Evolutionary conservation across 2,797 vertebrate species (phyloP).

Genomic region (Sebastes taczanowskii): DNA sequence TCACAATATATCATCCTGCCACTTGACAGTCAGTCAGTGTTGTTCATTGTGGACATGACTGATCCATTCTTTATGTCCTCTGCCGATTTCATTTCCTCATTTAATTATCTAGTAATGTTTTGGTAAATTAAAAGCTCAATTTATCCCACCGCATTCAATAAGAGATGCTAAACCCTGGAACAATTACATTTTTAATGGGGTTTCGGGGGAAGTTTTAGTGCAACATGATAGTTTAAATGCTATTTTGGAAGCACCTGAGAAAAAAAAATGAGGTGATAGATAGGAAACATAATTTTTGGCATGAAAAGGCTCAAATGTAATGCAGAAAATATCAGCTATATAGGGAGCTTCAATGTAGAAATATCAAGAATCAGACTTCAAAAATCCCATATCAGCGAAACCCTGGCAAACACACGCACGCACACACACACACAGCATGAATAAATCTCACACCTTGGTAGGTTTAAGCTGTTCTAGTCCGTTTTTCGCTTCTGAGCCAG

Average conservation of each 20-base stretch:
- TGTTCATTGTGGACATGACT: neutral
- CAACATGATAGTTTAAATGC: constrained; percentile 9
- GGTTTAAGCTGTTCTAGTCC: constrained; percentile 64
- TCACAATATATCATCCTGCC: neutral
- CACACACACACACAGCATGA: constrained; percentile 14
- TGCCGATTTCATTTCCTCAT: constrained; percentile 21
- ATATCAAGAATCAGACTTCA: constrained; percentile 36
- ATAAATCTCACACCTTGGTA: constrained; percentile 71
- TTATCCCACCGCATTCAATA: constrained; percentile 26
- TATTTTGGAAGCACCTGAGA: constrained; percentile 6
- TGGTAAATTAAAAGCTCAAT: constrained; percentile 49
- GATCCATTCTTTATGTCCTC: constrained; percentile 4
- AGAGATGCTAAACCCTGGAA: constrained; percentile 31
- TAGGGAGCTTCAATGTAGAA: constrained; percentile 6
- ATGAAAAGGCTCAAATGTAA: constrained; percentile 19
- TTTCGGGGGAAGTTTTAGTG: constrained; percentile 38
- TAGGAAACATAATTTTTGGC: constrained; percentile 7
- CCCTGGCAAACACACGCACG: constrained; percentile 22
- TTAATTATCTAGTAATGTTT: constrained; percentile 52
- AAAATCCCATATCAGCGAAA: constrained; percentile 29
- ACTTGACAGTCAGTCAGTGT: constrained; percentile 36
- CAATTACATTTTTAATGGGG: constrained; percentile 46
- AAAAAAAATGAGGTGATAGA: neutral
- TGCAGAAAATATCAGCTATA: constrained; percentile 1
- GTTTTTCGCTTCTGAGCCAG: constrained; percentile 54